Conservation (phyloP, 30 jellyfish, hydroid and myxozoan genomes). For the Aurelia sp. region DNA sequence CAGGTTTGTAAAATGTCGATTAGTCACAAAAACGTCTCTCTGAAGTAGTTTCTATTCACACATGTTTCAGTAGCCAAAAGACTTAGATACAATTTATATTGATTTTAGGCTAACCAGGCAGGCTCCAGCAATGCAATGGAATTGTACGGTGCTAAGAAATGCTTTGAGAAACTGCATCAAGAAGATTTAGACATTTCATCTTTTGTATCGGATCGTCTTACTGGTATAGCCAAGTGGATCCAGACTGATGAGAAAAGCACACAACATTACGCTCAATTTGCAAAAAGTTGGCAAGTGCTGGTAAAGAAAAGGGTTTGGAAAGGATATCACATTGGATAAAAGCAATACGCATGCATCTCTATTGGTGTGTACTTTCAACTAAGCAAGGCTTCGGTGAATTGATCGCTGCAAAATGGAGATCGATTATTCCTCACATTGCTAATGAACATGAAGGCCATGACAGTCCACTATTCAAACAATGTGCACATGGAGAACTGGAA, state of each 20-base stretch:
- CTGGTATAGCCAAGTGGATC: conserved; percentile 48
- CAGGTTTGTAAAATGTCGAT: conserved; percentile 2
- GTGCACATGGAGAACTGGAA: conserved; percentile 22
- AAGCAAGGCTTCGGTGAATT: conserved; percentile 33
- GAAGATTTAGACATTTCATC: not conserved
- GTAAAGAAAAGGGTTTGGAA: conserved; percentile 34
- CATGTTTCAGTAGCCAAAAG: no score
- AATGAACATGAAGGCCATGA: conserved; percentile 18
- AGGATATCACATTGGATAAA: conserved; percentile 23
- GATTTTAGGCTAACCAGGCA: conserved; percentile 3
- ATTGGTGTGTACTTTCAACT: conserved; percentile 46
- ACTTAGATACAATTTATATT: not conserved
- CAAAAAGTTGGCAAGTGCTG: conserved; percentile 14
- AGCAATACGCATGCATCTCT: conserved; percentile 22
- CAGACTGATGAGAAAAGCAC: conserved; percentile 4
- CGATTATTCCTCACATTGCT: conserved; percentile 19
- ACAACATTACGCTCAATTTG: conserved; percentile 8
- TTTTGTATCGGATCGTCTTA: conserved; percentile 34
- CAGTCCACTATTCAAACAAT: conserved; percentile 14
- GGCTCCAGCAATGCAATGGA: conserved; percentile 29
- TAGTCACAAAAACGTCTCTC: not conserved
- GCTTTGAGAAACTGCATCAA: conserved; percentile 4
- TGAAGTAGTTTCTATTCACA: no score
- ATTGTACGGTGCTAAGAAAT: conserved; percentile 13
- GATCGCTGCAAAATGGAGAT: conserved; percentile 47